Conservation (phyloP, 2,888 invertebrate genomes). For the Resseliella maxima region DNA sequence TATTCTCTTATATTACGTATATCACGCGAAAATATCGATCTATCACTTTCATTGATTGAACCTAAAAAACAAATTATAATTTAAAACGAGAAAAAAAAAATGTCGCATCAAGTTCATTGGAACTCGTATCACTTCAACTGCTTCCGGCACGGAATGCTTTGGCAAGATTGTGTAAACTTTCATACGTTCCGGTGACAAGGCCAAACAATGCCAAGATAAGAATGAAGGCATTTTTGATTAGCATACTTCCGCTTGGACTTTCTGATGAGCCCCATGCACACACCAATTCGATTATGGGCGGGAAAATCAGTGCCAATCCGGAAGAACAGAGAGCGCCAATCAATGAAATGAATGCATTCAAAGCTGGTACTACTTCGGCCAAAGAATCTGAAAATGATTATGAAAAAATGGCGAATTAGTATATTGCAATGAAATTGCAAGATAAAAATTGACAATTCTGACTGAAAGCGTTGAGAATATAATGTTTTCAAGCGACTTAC, state of each 20-base stretch:
- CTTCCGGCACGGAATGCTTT: neutral
- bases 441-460: neutral
- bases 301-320: constrained; percentile 86
- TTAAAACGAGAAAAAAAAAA: neutral
- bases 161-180: constrained; percentile 69
- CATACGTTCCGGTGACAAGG: constrained; percentile 80
- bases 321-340: constrained; percentile 93
- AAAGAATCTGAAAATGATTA: constrained; percentile 74
- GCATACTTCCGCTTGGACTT: constrained; percentile 67
- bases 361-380: constrained; percentile 86
- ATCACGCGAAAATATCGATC: neutral
- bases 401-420: constrained; percentile 49
- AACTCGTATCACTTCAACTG: neutral
- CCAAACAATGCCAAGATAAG: constrained; percentile 77
- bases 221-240: constrained; percentile 74
- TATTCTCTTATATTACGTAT: neutral
- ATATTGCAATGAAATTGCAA: neutral
- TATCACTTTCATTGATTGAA: neutral
- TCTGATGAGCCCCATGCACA: constrained; percentile 73
- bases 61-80: neutral
- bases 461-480: too few relatives aligned
- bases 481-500: constrained; percentile 72
- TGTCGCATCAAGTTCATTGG: neutral
- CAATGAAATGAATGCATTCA: constrained; percentile 88
- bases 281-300: constrained; percentile 86